Conservation (phyloP, 1,140 invertebrate genomes). For the Nylanderia fulva region DNA sequence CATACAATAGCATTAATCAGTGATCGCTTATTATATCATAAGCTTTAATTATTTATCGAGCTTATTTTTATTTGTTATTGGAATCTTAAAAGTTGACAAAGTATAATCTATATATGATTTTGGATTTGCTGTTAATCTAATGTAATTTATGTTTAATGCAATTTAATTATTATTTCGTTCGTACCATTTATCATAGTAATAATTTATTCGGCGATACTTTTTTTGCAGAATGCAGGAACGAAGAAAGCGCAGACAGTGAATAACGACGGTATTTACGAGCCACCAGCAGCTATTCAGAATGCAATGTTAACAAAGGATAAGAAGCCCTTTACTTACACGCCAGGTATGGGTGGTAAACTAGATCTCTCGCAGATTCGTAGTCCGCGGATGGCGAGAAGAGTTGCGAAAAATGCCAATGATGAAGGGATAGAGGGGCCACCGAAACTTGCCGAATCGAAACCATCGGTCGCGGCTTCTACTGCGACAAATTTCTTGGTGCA, state of each 20-base stretch:
- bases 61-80: no score
- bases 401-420: constrained; percentile 90
- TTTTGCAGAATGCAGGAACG: constrained; percentile 54
- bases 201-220: constrained; percentile 18
- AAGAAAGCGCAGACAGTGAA: constrained; percentile 69
- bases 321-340: constrained; percentile 97
- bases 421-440: constrained; percentile 84
- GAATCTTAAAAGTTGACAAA: no score
- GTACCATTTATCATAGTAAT: neutral
- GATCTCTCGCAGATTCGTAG: constrained; percentile 96
- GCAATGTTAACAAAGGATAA: constrained; percentile 98
- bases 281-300: constrained; percentile 95
- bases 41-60: neutral
- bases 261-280: constrained; percentile 86
- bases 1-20: neutral
- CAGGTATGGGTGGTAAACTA: constrained; percentile 91
- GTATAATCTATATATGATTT: neutral
- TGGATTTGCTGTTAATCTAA: neutral
- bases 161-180: neutral
- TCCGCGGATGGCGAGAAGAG: constrained; percentile 94
- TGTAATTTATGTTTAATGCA: neutral
- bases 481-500: constrained; percentile 83
- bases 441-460: constrained; percentile 83
- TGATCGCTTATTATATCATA: no score
- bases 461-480: constrained; percentile 79